Conservation (phyloP, 1,140 invertebrate species). For the Dinothrombium tinctorium region DNA sequence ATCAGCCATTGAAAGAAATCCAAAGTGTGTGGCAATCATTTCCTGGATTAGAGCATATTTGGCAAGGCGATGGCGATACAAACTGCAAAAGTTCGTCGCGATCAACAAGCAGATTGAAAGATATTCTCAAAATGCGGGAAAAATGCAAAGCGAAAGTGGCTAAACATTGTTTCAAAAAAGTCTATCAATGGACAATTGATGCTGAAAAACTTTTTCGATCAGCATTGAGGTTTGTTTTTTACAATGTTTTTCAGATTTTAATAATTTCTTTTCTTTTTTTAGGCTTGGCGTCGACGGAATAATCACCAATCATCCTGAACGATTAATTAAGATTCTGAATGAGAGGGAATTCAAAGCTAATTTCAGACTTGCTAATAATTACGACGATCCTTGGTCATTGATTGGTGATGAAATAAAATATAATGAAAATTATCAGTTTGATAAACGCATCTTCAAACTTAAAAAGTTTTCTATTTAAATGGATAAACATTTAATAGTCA, state of each 20-base stretch:
- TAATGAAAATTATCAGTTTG: too few relatives aligned
- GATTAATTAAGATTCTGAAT: slow-evolving; percentile 7
- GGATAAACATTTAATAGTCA: too few relatives aligned
- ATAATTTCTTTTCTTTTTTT: not conserved
- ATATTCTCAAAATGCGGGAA: slow-evolving; percentile 2
- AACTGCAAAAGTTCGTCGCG: slow-evolving; percentile 13
- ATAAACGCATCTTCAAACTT: too few relatives aligned
- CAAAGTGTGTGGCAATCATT: slow-evolving; percentile 5
- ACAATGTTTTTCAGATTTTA: too few relatives aligned
- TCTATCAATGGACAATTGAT: slow-evolving; percentile 17
- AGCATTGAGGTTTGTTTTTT: not conserved
- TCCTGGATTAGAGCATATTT: slow-evolving; percentile 6
- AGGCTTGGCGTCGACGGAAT: slow-evolving; percentile 13
- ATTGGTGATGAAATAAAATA: not conserved
- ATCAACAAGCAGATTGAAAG: not conserved
- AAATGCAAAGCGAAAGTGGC: not conserved
- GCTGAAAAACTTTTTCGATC: slow-evolving; percentile 5
- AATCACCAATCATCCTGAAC: slow-evolving; percentile 15
- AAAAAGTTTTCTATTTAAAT: too few relatives aligned
- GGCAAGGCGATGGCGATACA: slow-evolving; percentile 17
- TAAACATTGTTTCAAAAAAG: slow-evolving; percentile 12
- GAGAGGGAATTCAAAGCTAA: slow-evolving; percentile 8
- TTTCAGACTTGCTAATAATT: slow-evolving; percentile 11
- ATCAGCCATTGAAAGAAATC: slow-evolving; percentile 6
- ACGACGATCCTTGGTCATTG: slow-evolving; percentile 11